Evolutionary conservation across 2,113 vertebrate species (phyloP).

Genomic region (Trinectes maculatus): DNA sequence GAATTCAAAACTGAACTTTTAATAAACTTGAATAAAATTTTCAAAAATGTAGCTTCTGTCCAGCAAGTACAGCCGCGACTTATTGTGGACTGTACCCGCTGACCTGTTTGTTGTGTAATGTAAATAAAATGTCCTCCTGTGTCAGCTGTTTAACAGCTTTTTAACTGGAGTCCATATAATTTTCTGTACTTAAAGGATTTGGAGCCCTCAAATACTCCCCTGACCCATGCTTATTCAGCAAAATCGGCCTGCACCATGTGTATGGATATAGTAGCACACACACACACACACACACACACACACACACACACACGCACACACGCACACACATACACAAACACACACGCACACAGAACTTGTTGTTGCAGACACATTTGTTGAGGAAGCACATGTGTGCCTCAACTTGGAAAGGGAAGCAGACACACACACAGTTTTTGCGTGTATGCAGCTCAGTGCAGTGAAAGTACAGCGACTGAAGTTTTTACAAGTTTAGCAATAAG

Average conservation of each 20-base stretch:
- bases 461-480: constrained; percentile 15
- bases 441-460: constrained; percentile 7
- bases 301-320: no score
- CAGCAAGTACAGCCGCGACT: neutral
- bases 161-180: neutral
- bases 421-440: neutral
- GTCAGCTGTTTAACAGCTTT: constrained; percentile 6
- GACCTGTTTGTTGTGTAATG: neutral
- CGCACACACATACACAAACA: neutral
- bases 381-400: constrained; percentile 24
- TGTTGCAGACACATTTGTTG: constrained; percentile 6
- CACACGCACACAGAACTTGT: neutral
- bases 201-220: neutral
- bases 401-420: constrained; percentile 3
- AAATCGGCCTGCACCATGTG: neutral
- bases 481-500: constrained; percentile 18
- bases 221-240: neutral
- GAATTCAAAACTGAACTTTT: constrained; percentile 1
- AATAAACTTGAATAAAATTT: neutral
- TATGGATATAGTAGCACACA: no score
- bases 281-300: no score
- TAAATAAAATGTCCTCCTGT: neutral
- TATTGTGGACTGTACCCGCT: neutral
- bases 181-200: constrained; percentile 1
- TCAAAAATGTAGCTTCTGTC: neutral